Evolutionary conservation across 2,888 invertebrate species (phyloP), one percentile per base, ranked within the genome.

Genomic region (Dynastes maya): DNA sequence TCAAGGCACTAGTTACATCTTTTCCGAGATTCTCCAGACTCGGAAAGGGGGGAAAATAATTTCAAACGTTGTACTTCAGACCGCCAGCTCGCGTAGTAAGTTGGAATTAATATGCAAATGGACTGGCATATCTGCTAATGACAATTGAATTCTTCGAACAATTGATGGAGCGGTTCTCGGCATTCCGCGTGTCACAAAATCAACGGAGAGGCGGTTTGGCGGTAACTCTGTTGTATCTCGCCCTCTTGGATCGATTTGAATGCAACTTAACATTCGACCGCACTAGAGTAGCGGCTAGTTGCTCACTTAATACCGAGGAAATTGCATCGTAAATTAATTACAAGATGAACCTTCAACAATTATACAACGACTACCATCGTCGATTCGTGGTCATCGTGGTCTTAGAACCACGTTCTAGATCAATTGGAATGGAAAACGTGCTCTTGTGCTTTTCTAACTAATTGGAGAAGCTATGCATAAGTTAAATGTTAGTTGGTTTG

Each of bases 51-150:
- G 32, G 29, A 68, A 51, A 68, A 49, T 8, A 8, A 68, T 51
- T 58, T 58, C 72, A 40, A 40, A 22, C 1, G 32, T 9, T 11
- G 55, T 55, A 22, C 6, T 22, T 22, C n/a, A 40, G 22, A 58
- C 37, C 55, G 53, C 29, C n/a, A n/a, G 37, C 5, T 40, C 6
- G 9, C 58, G 40, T 5, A 58, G 58, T 58, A 58, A 16, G 22
- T 58, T 55, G 8, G 22, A 72, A 72, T 72, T 72, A 72, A 72
- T 72, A 72, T 72, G 72, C 72, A 58, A 72, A 72, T 72, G 72
- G 58, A 72, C 40, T 32, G 55, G 58, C 40, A 55, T 40, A 72
- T 58, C 37, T 61, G 58, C 13, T 8, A 40, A 16, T 58, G 72
- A 72, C 72, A 61, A 72, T 58, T 40, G 58, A 58, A 70, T 72